Evolutionary conservation across 2,113 vertebrate genomes (phyloP).

Genomic region (Cheilinus undulatus): DNA sequence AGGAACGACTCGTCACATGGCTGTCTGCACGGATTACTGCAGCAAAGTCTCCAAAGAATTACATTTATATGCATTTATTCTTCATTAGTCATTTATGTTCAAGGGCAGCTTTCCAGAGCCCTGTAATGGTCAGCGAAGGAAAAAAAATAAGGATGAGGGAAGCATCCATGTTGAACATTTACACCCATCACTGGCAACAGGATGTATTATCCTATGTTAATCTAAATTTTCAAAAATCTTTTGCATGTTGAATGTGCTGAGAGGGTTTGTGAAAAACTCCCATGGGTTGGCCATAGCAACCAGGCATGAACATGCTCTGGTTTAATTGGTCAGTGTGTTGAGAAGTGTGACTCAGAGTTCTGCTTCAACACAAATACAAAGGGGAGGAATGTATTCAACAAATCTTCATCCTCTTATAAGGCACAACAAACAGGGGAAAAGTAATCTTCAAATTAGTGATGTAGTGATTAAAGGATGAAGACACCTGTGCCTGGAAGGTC

Average conservation of each 20-base stretch:
- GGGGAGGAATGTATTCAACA: not conserved
- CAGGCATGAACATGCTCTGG: not conserved
- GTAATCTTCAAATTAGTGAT: too few relatives aligned
- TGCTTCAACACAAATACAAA: not conserved
- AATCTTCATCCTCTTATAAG: not conserved
- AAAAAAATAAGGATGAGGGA: not conserved
- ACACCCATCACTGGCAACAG: not conserved
- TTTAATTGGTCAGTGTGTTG: slow-evolving; percentile 3
- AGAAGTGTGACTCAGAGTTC: not conserved
- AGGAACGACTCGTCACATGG: slow-evolving; percentile 32
- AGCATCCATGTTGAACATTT: not conserved
- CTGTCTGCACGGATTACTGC: slow-evolving; percentile 44
- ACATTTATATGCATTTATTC: slow-evolving; percentile 64
- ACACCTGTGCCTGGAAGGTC: too few relatives aligned
- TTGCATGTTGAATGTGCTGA: too few relatives aligned
- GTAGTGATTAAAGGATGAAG: too few relatives aligned
- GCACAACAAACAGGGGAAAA: too few relatives aligned
- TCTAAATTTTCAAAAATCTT: too few relatives aligned
- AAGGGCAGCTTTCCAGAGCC: slow-evolving; percentile 39
- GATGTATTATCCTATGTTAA: slow-evolving; percentile 7
- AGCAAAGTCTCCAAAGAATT: slow-evolving; percentile 37
- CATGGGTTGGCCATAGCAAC: too few relatives aligned
- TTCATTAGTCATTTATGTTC: slow-evolving; percentile 60
- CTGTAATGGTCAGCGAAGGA: slow-evolving; percentile 19
- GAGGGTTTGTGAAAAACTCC: too few relatives aligned